These are phyloP conservation scores for Oceanodroma leucorhoa DNA, from an alignment of 2,797 vertebrate genomes.

Conservation along the genomic window DNA sequence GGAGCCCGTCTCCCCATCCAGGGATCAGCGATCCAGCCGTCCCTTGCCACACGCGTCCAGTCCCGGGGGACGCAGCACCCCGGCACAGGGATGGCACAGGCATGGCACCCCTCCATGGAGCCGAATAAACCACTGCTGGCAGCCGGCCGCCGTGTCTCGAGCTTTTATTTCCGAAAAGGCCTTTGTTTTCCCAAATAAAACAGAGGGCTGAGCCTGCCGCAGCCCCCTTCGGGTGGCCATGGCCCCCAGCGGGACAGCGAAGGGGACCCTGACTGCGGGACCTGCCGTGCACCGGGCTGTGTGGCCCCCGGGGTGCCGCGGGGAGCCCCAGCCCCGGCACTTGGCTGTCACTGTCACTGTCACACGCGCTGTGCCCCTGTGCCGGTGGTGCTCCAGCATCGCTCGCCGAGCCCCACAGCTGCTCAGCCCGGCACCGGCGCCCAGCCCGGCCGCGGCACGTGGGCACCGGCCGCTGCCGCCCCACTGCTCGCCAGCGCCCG, in stretches of 20 bases:
- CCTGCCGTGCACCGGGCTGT: accelerated
- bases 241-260: background rate
- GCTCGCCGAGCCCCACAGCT: accelerated
- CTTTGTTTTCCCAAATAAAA: constrained; percentile 26
- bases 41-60: background rate
- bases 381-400: background rate
- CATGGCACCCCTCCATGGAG: background rate
- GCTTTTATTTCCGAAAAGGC: constrained; percentile 59
- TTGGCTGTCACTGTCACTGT: background rate
- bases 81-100: background rate
- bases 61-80: background rate
- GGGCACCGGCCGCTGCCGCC: background rate
- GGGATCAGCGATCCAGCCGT: accelerated
- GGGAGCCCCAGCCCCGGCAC: background rate
- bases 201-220: background rate
- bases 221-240: accelerated
- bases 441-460: accelerated
- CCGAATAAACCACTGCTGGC: background rate
- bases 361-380: background rate
- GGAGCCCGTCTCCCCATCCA: accelerated
- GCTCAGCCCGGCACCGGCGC: background rate
- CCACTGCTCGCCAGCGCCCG: background rate
- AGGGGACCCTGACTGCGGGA: background rate
- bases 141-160: background rate
- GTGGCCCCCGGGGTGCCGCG: accelerated